Percentiles rank a stretch among this genome's conserved stretches.
Conservation (phyloP, 2,113 vertebrate genomes). For the Erpornis zantholeuca region DNA sequence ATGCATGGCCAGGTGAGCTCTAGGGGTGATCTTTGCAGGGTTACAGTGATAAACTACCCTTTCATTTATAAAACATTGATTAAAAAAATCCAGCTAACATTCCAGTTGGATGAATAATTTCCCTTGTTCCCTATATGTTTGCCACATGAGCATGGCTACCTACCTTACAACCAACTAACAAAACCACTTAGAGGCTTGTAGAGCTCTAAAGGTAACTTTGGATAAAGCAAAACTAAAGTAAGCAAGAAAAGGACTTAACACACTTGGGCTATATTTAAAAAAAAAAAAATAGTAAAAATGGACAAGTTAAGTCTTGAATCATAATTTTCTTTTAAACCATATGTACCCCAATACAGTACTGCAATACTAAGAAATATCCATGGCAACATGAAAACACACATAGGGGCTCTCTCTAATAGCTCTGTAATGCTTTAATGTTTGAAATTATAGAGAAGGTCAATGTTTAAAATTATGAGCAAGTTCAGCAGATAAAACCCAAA, state of each 20-base stretch:
- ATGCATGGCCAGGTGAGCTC: background rate
- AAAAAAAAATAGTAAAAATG: background rate
- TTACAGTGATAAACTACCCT: background rate
- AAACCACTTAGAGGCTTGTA: background rate
- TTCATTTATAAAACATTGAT: background rate
- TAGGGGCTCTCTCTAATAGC: background rate
- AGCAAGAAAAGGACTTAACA: background rate
- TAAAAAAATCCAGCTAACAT: background rate
- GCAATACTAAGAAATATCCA: background rate
- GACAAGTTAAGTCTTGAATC: background rate
- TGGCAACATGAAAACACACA: background rate
- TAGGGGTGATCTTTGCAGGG: background rate
- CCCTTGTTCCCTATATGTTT: fast-evolving
- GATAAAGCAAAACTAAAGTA: background rate
- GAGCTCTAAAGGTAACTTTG: background rate
- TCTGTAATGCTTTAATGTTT: background rate
- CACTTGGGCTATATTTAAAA: background rate
- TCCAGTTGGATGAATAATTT: background rate
- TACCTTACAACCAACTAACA: background rate
- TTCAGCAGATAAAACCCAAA: background rate
- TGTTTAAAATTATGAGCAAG: background rate
- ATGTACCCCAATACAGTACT: background rate
- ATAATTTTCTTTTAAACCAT: background rate
- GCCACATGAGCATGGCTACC: background rate
- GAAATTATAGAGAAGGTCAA: background rate